Base-by-base conservation (phyloP, 2,113 vertebrate species). In the Natator depressus region DNA sequence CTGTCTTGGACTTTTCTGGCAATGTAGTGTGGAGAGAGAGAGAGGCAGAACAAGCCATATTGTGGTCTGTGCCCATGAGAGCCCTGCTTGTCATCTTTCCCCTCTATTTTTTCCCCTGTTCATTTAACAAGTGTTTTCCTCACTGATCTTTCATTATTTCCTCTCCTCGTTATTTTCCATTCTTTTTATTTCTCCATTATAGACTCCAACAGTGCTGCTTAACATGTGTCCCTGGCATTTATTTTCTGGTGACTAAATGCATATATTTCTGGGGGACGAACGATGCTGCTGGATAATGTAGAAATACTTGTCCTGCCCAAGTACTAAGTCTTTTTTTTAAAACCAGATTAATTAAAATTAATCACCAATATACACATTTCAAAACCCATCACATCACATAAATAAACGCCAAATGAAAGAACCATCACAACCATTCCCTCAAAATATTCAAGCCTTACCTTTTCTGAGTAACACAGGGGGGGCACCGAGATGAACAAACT, bases 401-500 rank as follows among this genome's bases (percentile, higher is more conserved):
- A 1, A 24, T 79, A 90, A 84, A 62, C 75, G 69, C 51, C 84
- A 59, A 72, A 55, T 31, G 76, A 78, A 94, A 93, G 89, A 47
- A 85, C 69, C 13, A 29, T 47, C 76, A 5, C 80, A 27, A 50
- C n/a, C 78, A 22, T 76, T 85, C 94, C 88, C 69, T 96, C 89
- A 93, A 95, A 97, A 96, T 89, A 91, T 94, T 95, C 85, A 46
- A 51, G 87, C 62, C 54, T 87, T 96, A 95, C 95, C 96, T 98
- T 96, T 96, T 88, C 90, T 94, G 96, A 49, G 80, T 94, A 95
- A 94, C 16, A 4, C 76, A 88, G 85, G 94, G 42, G 42, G 89
- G 97, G 97, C 97, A 98, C 94, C 92, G 94, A 96, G 97, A 98
- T 96, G 98, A 97, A 98, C 98, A 98, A 98, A 96, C 97, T 97